Conservation (phyloP, 1,140 invertebrate genomes). For the Euschistus heros region DNA sequence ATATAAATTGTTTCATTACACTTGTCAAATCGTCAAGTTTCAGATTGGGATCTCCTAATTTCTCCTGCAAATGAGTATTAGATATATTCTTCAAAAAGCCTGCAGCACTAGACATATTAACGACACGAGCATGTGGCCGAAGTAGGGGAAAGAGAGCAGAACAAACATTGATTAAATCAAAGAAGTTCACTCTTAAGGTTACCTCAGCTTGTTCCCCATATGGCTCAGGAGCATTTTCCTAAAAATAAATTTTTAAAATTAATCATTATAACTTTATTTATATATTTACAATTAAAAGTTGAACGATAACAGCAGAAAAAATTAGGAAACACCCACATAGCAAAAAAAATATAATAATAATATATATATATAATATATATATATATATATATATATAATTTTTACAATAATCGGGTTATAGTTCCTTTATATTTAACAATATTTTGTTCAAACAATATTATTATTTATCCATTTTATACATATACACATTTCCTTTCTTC, state of each 20-base stretch:
- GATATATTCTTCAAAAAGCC: constrained; percentile 50
- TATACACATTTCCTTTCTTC: no score
- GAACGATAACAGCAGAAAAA: no score
- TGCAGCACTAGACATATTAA: constrained; percentile 58
- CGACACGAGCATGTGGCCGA: constrained; percentile 52
- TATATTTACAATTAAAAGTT: no score
- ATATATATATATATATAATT: no score
- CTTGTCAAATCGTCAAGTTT: constrained; percentile 45
- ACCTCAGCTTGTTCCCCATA: constrained; percentile 51
- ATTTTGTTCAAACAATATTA: no score
- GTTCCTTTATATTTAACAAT: no score
- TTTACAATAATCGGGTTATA: no score
- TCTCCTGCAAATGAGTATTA: constrained; percentile 40
- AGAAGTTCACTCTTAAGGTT: constrained; percentile 59
- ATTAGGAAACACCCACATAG: no score
- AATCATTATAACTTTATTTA: no score
- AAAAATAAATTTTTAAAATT: background rate
- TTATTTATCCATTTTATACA: no score
- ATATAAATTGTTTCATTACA: constrained; percentile 54
- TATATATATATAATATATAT: no score
- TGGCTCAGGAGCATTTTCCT: constrained; percentile 16
- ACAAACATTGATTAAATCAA: constrained; percentile 49
- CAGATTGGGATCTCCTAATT: constrained; percentile 41
- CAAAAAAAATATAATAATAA: no score
- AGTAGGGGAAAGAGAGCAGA: constrained; percentile 57